Evolutionary conservation across 2,113 vertebrate species (phyloP).

Genomic region (Cryptotis parvus): DNA sequence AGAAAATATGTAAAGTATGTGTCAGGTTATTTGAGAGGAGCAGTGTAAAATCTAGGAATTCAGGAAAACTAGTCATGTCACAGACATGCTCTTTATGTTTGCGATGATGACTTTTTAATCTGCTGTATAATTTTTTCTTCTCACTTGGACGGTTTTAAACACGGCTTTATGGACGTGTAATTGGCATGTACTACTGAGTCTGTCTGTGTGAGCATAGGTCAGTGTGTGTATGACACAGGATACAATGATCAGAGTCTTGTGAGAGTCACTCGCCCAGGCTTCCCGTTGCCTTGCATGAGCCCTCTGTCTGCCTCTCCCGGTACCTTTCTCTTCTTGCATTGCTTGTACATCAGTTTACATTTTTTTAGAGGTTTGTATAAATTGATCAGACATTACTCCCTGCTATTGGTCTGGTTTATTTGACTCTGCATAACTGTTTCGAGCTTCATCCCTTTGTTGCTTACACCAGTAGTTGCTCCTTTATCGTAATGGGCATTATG

Average conservation of each 20-base stretch:
- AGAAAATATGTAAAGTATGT: not conserved
- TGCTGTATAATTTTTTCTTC: not conserved
- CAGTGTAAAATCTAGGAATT: constrained; percentile 24
- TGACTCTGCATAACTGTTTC: not conserved
- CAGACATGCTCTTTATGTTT: constrained; percentile 10
- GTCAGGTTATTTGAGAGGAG: not conserved
- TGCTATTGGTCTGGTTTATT: not conserved
- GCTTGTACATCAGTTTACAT: not conserved
- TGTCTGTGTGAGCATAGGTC: not conserved
- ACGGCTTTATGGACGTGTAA: constrained; percentile 10
- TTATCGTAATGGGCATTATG: not conserved
- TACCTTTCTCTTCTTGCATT: not conserved
- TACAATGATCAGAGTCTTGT: no score
- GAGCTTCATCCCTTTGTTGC: not conserved
- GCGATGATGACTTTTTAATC: not conserved
- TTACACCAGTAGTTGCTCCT: not conserved
- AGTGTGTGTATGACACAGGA: no score
- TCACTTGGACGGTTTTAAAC: constrained; percentile 46
- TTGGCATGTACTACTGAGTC: no score
- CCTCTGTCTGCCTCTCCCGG: not conserved
- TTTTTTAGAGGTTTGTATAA: constrained; percentile 24
- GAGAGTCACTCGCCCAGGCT: not conserved
- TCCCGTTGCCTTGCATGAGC: not conserved
- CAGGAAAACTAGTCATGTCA: not conserved
- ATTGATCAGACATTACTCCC: not conserved